Evolutionary conservation across 2,797 vertebrate genomes (phyloP), one percentile per base, ranked within the genome.

Genomic region (Manis javanica): DNA sequence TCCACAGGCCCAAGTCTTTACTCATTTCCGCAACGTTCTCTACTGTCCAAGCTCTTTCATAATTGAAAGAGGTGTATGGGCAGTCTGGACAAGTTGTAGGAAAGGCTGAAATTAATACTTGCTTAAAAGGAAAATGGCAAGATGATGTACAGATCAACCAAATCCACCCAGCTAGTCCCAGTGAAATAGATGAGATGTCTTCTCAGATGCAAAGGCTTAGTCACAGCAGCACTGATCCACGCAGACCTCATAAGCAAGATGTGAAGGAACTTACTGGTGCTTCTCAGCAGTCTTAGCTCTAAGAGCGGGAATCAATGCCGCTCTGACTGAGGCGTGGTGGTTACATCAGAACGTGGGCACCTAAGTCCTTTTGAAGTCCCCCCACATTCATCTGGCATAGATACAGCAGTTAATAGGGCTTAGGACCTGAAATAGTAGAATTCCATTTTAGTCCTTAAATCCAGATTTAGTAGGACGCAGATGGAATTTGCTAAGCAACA

Each of bases 181-280:
- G 69, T 46, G 68, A 94, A 72, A 59, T 59, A 85, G 82, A 96
- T 26, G 59, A 87, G 85, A 31, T 89, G 24, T 85, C 82, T 87
- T 93, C 92, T 82, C 71, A 78, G 71, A 83, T 92, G 51, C 8
- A 74, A 78, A 94, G 88, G 69, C 94, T 96, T 90, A 86, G 85
- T 66, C 82, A 85, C 19, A 16, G 88, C 42, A 14, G 55, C 51
- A 19, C 37, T 68, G 95, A 49, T 63, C 77, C 63, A 26, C n/a
- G 13, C 78, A 87, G 69, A 53, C 82, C 46, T 87, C 39, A 0
- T 23, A 61, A 90, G 49, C 46, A 75, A 69, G 88, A 89, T 68
- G 34, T 14, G 49, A 88, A 72, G 64, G 81, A 83, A 21, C n/a
- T 39, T 75, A 2, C 13, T 29, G 49, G 46, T 94, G 19, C 82